Conservation (phyloP, 2,797 vertebrate genomes). For the Arnoldichthys spilopterus region DNA sequence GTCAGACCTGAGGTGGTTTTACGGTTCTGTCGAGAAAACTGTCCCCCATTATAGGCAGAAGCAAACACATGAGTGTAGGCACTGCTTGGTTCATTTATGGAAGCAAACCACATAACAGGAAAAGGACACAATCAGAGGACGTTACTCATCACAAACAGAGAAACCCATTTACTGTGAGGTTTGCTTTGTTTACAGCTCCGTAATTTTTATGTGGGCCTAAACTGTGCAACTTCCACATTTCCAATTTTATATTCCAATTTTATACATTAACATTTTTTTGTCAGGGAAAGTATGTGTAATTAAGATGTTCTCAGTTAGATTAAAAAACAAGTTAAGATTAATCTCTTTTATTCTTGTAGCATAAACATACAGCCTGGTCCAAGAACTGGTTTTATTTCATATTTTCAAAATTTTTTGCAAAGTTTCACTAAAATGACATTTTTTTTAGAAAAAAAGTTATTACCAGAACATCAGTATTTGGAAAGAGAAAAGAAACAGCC, state of each 20-base stretch:
- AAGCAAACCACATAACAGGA: constrained; percentile 73
- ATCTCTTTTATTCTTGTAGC: too few relatives aligned
- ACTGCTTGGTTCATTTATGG: constrained; percentile 17
- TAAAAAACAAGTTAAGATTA: neutral
- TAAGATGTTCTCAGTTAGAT: neutral
- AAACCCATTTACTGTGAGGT: constrained; percentile 28
- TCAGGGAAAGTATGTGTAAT: neutral
- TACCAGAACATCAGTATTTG: too few relatives aligned
- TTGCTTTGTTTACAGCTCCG: constrained; percentile 17
- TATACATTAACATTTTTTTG: neutral
- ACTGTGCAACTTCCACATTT: neutral
- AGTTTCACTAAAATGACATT: too few relatives aligned
- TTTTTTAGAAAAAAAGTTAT: too few relatives aligned
- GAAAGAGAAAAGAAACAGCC: too few relatives aligned
- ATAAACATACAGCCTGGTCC: too few relatives aligned
- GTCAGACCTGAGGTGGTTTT: neutral
- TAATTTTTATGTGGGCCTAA: neutral
- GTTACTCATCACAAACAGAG: constrained; percentile 58
- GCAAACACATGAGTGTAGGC: constrained; percentile 36
- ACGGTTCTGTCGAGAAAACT: neutral
- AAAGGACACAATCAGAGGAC: constrained; percentile 72
- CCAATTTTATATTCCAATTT: neutral
- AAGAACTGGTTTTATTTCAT: too few relatives aligned
- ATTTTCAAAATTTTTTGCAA: too few relatives aligned
- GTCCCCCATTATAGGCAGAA: constrained; percentile 16